phyloP scores from a whole-genome alignment of 1,140 invertebrate genomes.

The Drosophila malerkotliana region DNA sequence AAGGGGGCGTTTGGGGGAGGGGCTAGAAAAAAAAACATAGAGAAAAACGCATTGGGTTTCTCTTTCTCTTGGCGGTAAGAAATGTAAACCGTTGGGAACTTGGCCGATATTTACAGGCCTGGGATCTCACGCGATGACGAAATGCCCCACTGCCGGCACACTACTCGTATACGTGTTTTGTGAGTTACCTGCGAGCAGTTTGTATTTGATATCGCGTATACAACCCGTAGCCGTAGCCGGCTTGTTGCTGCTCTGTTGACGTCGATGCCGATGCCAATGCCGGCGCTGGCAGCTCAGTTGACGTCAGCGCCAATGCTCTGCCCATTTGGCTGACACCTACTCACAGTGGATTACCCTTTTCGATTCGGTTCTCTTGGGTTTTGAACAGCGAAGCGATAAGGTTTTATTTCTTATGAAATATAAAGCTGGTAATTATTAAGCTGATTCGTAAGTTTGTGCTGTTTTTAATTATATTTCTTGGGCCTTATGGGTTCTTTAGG shows the following conservation, averaged over 20 bases:
- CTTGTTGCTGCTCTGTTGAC: conserved; percentile 40
- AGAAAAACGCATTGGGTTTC: neutral
- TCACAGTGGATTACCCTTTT: conserved; percentile 28
- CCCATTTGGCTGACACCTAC: conserved; percentile 29
- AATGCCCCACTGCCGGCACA: conserved; percentile 36
- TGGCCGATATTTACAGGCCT: conserved; percentile 53
- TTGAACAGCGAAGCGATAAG: neutral
- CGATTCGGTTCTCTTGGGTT: neutral
- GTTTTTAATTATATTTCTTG: neutral
- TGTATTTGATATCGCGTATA: conserved; percentile 15
- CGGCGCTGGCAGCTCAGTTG: neutral
- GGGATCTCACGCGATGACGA: conserved; percentile 60
- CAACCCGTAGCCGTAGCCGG: conserved; percentile 23
- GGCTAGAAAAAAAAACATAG: conserved; percentile 41
- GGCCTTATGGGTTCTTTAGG: no score
- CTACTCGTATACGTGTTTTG: conserved; percentile 42
- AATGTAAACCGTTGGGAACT: conserved; percentile 32
- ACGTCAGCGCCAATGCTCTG: conserved; percentile 20
- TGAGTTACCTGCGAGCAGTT: conserved; percentile 13
- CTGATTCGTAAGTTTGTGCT: neutral
- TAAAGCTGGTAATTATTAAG: neutral
- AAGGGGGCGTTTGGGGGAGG: neutral
- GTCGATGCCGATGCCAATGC: neutral
- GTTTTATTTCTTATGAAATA: neutral
- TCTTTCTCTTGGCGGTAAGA: conserved; percentile 12